Conservation (phyloP, 2,888 invertebrate genomes). For the Aricia artaxerxes region DNA sequence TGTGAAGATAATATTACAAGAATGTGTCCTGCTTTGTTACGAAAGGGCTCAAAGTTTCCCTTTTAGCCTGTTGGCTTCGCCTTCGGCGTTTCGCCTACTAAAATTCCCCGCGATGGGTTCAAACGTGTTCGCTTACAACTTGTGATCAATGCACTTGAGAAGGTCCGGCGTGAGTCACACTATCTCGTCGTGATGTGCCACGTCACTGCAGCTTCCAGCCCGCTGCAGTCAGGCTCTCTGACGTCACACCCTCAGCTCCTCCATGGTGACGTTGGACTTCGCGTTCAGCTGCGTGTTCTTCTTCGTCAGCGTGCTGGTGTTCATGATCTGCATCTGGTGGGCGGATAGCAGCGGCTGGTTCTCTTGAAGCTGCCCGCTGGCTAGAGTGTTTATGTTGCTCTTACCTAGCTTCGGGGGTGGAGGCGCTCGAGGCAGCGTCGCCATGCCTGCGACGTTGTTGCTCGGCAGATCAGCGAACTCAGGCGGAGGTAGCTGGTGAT, state of each 20-base stretch:
- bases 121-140: constrained; percentile 53
- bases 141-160: constrained; percentile 73
- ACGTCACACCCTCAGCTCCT: constrained; percentile 92
- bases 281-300: constrained; percentile 85
- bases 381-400: constrained; percentile 79
- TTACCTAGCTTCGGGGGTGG: constrained; percentile 87
- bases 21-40: not conserved
- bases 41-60: not conserved
- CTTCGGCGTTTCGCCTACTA: not conserved
- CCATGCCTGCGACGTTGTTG: constrained; percentile 80
- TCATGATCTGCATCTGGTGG: constrained; percentile 89
- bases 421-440: constrained; percentile 85
- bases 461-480: constrained; percentile 91
- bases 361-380: constrained; percentile 82
- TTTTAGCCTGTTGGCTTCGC: not conserved
- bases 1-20: not conserved
- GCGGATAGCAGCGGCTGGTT: constrained; percentile 86
- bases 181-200: constrained; percentile 74
- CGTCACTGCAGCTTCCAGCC: constrained; percentile 77
- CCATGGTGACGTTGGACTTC: constrained; percentile 84
- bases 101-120: not conserved
- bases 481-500: constrained; percentile 90
- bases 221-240: constrained; percentile 80
- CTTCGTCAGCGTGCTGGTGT: constrained; percentile 88
- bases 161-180: constrained; percentile 80